These are phyloP conservation scores for Argopecten irradians DNA, from an alignment of 1,140 invertebrate species.

Conservation along the genomic window DNA sequence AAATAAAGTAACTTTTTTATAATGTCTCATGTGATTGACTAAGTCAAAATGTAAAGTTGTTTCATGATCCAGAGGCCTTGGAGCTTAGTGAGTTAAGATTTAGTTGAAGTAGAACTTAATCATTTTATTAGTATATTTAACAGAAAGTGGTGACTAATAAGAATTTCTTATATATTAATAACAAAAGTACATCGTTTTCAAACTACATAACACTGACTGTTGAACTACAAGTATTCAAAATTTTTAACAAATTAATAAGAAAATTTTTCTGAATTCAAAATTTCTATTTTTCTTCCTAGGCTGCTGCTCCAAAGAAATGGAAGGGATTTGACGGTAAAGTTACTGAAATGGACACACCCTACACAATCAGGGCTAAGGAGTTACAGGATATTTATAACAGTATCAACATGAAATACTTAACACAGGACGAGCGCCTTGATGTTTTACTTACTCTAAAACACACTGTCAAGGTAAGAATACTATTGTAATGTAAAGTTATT, in stretches of 20 bases:
- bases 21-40: too few species aligned
- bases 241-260: neutral
- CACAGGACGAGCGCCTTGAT: constrained; percentile 77
- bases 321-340: constrained; percentile 73
- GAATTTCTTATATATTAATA: too few species aligned
- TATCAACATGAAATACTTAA: constrained; percentile 77
- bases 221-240: neutral
- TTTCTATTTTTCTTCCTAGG: constrained; percentile 55
- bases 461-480: constrained; percentile 74
- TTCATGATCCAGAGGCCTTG: too few species aligned
- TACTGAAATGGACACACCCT: constrained; percentile 76
- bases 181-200: too few species aligned
- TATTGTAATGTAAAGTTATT: neutral
- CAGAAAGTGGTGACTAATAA: too few species aligned
- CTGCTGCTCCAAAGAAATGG: constrained; percentile 75
- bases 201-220: too few species aligned
- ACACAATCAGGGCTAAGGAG: constrained; percentile 75
- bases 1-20: too few species aligned
- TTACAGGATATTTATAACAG: constrained; percentile 77
- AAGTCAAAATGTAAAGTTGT: too few species aligned
- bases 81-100: too few species aligned
- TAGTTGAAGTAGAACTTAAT: too few species aligned
- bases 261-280: neutral
- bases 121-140: too few species aligned
- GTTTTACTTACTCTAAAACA: constrained; percentile 77